Percentiles rank a stretch among this genome's conserved stretches.
Conservation (phyloP, 2,888 invertebrate species). For the Dysmachus trigonus region DNA sequence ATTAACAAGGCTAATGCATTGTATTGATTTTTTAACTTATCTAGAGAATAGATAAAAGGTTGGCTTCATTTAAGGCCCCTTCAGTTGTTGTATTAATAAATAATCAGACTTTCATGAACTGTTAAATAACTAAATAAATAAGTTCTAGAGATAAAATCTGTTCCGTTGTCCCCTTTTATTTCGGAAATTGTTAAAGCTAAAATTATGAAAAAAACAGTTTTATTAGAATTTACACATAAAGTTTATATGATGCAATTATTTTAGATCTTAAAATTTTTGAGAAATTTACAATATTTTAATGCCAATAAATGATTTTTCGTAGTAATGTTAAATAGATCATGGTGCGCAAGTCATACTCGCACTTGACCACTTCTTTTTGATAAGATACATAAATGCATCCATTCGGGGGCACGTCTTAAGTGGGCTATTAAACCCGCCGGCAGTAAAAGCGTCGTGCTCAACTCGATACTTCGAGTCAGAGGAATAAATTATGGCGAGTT, state of each 20-base stretch:
- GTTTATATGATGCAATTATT: neutral
- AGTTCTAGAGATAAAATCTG: too few species aligned
- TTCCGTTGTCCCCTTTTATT: too few species aligned
- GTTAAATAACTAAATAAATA: too few species aligned
- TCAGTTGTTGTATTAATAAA: too few species aligned
- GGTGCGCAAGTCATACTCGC: neutral
- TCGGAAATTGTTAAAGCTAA: too few species aligned
- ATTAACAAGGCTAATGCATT: too few species aligned
- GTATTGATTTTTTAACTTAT: too few species aligned
- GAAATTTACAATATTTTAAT: neutral
- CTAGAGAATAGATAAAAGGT: too few species aligned
- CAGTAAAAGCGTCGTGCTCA: neutral
- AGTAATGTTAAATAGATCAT: too few species aligned
- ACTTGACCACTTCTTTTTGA: neutral
- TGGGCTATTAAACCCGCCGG: neutral
- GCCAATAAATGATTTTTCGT: too few species aligned
- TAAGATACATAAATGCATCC: neutral
- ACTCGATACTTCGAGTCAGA: neutral
- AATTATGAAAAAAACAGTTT: neutral
- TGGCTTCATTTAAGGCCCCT: too few species aligned
- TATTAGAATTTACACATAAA: neutral
- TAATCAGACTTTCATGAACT: too few species aligned
- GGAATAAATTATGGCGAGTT: neutral
- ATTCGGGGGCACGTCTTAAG: neutral
- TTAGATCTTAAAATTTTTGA: neutral